Base-by-base conservation (phyloP, 1,140 invertebrate genomes). In the Ericerus pela region DNA sequence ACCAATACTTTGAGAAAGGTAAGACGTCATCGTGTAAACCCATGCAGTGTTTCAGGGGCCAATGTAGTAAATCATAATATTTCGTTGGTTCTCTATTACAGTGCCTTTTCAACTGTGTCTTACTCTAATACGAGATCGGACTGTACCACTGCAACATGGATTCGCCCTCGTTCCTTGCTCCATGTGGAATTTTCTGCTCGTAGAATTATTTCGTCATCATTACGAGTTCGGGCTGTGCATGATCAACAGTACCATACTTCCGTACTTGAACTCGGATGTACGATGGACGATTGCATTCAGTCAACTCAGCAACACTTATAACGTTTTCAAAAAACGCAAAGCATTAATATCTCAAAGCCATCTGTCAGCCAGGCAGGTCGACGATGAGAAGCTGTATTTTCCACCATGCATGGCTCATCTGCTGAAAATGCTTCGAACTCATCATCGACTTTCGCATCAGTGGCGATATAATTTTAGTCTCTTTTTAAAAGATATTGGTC, bases 341-440 rank as follows among this genome's bases (percentile, higher is more conserved):
- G 20, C 16, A 11, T n/a, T 52, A 1, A 30, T 16, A 10, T 5
- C 1, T 22, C 58, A 53, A 33, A 58, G 61, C 6, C 54, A 43
- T 51, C 43, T 51, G 62, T 72, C 51, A 67, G 64, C n/a, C 66
- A 67, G 43, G 57, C 71, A 77, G 56, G 73, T 80, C 53, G 70
- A 79, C 58, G 22, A 65, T 54, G 65, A 78, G 62, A 72, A 72
- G 6, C 69, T 68, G 58, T 69, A 72, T 27, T 88, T 86, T 70
- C 85, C 85, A 18, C 75, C 78, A 1, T 88, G 85, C 66, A 87
- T 87, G 84, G 70, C 76, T 58, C 77, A 81, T 63, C 69, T 87
- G 43, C 81, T 86, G 64, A 63, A 70, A n/a, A 61, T 69, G 43
- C 62, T 88, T 31, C 63, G 74, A 43, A 72, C 69, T 30, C 77